phyloP scores from a whole-genome alignment of 2,113 vertebrate genomes.

The Vicugna pacos region DNA sequence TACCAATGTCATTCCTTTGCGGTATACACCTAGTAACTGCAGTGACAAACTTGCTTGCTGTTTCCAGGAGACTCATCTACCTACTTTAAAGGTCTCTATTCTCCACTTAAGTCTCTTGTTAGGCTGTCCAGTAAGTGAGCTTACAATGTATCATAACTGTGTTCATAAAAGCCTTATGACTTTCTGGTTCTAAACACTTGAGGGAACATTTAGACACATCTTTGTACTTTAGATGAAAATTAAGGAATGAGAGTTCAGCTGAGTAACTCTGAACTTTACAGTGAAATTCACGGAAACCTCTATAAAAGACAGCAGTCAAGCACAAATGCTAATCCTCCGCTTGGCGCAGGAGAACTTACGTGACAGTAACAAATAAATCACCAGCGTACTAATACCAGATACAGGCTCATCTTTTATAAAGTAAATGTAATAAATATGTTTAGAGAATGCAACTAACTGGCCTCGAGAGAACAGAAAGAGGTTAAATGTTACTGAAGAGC shows the following conservation, averaged over 20 bases:
- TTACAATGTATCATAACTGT: not conserved
- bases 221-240: not conserved
- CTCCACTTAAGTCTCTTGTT: not conserved
- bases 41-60: not conserved
- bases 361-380: conserved; percentile 30
- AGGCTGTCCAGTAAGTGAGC: not conserved
- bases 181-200: not conserved
- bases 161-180: not conserved
- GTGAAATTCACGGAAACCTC: conserved; percentile 2
- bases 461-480: not conserved
- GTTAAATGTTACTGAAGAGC: not conserved
- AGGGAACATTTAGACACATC: not conserved
- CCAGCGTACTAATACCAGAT: not conserved
- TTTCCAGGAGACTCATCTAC: conserved; percentile 31
- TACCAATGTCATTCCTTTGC: not conserved
- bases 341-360: not conserved
- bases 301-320: not conserved
- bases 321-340: conserved; percentile 42
- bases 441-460: not conserved
- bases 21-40: not conserved
- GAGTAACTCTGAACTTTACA: not conserved
- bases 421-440: not conserved
- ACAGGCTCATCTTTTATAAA: conserved; percentile 1
- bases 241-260: not conserved
- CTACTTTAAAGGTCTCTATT: not conserved